A percentile compares a stretch with the other conserved stretches of the same genome.
These are phyloP conservation scores for Epirrhoe tristata DNA, from an alignment of 2,888 invertebrate species.

Conservation along the genomic window DNA sequence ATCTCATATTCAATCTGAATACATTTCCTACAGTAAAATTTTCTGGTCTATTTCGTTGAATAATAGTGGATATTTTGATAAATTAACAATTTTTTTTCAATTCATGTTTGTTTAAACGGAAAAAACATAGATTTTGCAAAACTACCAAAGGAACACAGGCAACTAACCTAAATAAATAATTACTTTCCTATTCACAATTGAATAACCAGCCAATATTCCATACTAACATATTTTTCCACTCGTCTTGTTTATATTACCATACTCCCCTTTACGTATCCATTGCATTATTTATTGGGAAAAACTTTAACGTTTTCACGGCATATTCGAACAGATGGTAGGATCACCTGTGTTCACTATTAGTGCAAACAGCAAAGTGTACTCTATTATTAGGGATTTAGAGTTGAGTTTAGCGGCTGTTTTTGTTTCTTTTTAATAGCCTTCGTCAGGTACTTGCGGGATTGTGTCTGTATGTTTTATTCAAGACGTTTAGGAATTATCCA, in stretches of 20 bases:
- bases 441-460: constrained; percentile 61
- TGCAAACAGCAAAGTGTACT: constrained; percentile 56
- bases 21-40: no score
- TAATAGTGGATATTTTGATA: no score
- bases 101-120: no score
- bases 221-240: constrained; percentile 19
- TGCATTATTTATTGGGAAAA: constrained; percentile 84
- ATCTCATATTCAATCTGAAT: no score
- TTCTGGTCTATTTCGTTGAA: no score
- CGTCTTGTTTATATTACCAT: constrained; percentile 47
- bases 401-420: constrained; percentile 51
- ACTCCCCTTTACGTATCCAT: constrained; percentile 55
- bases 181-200: constrained; percentile 4
- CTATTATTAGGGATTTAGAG: constrained; percentile 49
- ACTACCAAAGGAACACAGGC: background rate
- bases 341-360: constrained; percentile 74
- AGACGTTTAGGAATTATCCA: constrained; percentile 57
- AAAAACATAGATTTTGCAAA: no score
- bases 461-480: constrained; percentile 72
- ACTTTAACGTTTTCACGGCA: constrained; percentile 80
- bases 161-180: background rate
- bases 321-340: constrained; percentile 72
- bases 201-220: constrained; percentile 18
- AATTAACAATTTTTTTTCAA: no score
- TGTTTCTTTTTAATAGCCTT: constrained; percentile 71